phyloP scores from a whole-genome alignment of 2,797 vertebrate species.

The Sebastolobus altivelis region DNA sequence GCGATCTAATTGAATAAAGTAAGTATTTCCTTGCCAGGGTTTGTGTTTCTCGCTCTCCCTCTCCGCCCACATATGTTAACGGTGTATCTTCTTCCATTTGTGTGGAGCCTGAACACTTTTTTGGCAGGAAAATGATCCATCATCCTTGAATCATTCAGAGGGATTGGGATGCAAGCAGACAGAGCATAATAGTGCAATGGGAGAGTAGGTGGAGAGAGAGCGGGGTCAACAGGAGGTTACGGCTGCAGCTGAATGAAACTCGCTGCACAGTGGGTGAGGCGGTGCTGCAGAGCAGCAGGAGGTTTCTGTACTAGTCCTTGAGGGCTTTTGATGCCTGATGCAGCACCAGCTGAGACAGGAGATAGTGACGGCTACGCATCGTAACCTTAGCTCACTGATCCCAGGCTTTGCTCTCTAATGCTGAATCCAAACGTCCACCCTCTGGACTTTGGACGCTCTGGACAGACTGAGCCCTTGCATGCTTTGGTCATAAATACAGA shows the following conservation, averaged over 20 bases:
- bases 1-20: slow-evolving; percentile 57
- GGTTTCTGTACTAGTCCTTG: slow-evolving; percentile 22
- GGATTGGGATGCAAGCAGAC: slow-evolving; percentile 38
- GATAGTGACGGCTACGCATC: slow-evolving; percentile 1
- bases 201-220: slow-evolving; percentile 47
- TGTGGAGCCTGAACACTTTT: slow-evolving; percentile 30
- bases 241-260: slow-evolving; percentile 50
- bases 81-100: slow-evolving; percentile 34
- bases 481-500: neutral
- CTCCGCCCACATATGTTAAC: slow-evolving; percentile 39
- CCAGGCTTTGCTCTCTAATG: neutral
- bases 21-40: slow-evolving; percentile 50
- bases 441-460: neutral
- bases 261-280: slow-evolving; percentile 6
- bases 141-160: slow-evolving; percentile 48
- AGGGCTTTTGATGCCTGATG: slow-evolving; percentile 26
- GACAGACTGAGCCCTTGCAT: neutral
- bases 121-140: slow-evolving; percentile 59
- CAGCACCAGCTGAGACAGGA: slow-evolving; percentile 29
- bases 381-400: slow-evolving; percentile 9
- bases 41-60: slow-evolving; percentile 36
- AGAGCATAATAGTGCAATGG: slow-evolving; percentile 18
- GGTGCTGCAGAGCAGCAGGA: slow-evolving; percentile 35
- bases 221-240: slow-evolving; percentile 58
- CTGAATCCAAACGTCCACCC: neutral